Evolutionary conservation across 2,113 vertebrate genomes (phyloP).

Genomic region (Agapornis roseicollis): DNA sequence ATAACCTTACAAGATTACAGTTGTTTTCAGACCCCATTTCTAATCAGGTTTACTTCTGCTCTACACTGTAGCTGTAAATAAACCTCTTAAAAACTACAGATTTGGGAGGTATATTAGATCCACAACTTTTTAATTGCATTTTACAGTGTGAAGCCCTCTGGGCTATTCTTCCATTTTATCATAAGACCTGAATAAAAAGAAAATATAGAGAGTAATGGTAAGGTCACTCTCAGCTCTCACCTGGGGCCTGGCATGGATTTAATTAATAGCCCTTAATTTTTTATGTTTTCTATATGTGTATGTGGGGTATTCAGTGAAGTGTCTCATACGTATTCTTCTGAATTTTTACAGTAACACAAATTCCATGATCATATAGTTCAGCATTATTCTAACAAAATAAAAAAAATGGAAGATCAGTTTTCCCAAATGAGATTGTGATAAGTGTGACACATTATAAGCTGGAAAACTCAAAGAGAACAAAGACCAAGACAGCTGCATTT

Average conservation of each 20-base stretch:
- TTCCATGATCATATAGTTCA: neutral
- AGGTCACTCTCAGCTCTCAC: neutral
- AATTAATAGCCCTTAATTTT: neutral
- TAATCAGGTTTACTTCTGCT: neutral
- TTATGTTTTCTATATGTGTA: neutral
- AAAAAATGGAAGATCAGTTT: neutral
- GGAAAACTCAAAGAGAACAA: neutral
- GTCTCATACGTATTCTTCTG: neutral
- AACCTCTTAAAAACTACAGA: neutral
- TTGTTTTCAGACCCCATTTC: neutral
- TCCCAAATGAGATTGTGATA: neutral
- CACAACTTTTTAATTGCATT: neutral
- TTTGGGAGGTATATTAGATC: neutral
- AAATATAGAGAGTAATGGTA: neutral
- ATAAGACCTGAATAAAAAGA: neutral
- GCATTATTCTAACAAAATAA: neutral
- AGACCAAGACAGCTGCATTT: neutral
- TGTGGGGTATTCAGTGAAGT: fast-evolving
- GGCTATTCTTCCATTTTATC: neutral
- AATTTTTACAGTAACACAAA: neutral
- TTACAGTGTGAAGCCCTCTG: neutral
- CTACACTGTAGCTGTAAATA: neutral
- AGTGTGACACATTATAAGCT: neutral
- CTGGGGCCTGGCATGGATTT: neutral
- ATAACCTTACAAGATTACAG: neutral